Evolutionary conservation across 2,797 vertebrate species (phyloP).

Genomic region (Lemur catta): DNA sequence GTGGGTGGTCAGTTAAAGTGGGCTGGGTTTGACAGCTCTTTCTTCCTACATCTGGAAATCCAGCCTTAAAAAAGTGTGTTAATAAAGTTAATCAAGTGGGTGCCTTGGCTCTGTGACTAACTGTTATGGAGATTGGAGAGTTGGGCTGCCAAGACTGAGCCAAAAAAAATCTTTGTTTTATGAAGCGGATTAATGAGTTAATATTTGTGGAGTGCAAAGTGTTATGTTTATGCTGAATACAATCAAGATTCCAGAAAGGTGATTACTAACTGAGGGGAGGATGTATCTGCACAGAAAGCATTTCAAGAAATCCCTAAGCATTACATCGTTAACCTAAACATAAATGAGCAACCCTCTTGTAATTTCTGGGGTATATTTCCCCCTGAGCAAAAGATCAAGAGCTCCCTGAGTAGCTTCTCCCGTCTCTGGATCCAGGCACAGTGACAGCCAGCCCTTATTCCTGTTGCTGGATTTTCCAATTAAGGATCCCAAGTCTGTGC

Average conservation of each 20-base stretch:
- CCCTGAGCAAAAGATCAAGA: neutral
- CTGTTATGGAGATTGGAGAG: neutral
- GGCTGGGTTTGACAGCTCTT: neutral
- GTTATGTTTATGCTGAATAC: neutral
- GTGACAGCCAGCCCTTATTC: neutral
- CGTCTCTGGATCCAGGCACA: neutral
- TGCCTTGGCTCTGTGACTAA: neutral
- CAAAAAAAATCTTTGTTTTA: neutral
- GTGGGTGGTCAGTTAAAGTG: neutral
- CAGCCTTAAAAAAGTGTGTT: neutral
- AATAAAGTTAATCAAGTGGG: neutral
- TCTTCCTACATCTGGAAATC: neutral
- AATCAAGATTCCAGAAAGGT: neutral
- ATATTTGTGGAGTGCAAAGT: neutral
- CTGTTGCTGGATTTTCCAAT: neutral
- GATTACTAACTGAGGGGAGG: neutral
- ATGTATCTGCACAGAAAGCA: neutral
- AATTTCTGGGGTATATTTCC: neutral
- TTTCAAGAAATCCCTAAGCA: neutral
- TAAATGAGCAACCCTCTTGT: neutral
- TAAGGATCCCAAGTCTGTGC: neutral
- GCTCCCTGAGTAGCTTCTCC: neutral
- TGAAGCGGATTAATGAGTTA: slow-evolving; percentile 36
- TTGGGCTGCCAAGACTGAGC: neutral
- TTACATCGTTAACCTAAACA: neutral